Evolutionary conservation across 2,888 invertebrate genomes (phyloP), one percentile per base, ranked within the genome.

Genomic region (Oxyteleia sp.): DNA sequence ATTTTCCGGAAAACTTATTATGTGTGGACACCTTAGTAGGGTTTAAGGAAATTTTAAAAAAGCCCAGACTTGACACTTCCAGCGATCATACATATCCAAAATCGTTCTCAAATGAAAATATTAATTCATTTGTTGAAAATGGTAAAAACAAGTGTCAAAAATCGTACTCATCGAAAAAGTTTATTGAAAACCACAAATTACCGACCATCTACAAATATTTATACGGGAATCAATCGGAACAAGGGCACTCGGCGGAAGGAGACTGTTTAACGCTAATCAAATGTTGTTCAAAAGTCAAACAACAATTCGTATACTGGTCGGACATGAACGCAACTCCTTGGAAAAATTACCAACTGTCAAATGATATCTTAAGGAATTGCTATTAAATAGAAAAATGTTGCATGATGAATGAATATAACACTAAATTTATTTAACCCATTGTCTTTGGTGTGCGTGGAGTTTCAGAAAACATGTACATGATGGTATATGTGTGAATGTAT

Each of bases 191-290:
- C 83, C 96, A 95, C 89, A 94, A 94, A 86, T 92, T 96, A 38
- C 80, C 81, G 0, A 94, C 94, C 72, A 89, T 96, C 35, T 96
- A 95, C 89, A 92, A 94, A 82, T 94, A 95, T 57, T 91, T 96
- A 18, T 93, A 95, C 49, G 93, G 93, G 1, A 93, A 93, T 68
- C 88, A 94, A 11, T 93, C 94, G 0, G 51, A 87, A 2, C 91
- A 94, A 87, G 93, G 94, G 0, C 97, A 97, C 90, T 94, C 94
- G 84, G 96, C 97, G 0, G 97, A 97, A 92, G 94, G 92, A 0
- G 97, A 97, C 91, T 96, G 96, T 32, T 84, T 94, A 1, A 95
- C 95, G 94, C 93, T 97, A 59, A 89, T 96, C 10, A 94, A 95
- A 84, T 95, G 96, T 89, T 95, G 95, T 2, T 93, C 94, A 20